Percentiles rank a stretch among this genome's conserved stretches.
phyloP scores from a whole-genome alignment of 2,797 vertebrate genomes.

The Sebastes vulpes region DNA sequence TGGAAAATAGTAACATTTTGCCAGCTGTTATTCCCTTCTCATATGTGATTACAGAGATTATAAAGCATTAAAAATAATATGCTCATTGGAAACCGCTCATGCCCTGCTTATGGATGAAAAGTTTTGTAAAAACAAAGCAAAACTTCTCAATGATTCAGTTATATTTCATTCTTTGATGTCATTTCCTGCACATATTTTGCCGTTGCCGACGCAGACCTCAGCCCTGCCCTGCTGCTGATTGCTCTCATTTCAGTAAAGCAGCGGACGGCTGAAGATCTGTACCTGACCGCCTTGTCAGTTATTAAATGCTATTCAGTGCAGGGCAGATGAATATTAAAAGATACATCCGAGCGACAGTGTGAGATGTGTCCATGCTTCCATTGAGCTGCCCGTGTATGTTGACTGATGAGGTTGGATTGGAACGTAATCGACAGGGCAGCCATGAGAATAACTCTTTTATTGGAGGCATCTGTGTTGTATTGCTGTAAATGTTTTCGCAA shows the following conservation, averaged over 20 bases:
- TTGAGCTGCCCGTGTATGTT: conserved; percentile 2
- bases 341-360: conserved; percentile 14
- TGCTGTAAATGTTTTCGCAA: conserved; percentile 20
- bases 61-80: conserved; percentile 24
- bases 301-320: conserved; percentile 46
- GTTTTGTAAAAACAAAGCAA: background rate
- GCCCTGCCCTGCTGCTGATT: conserved; percentile 22
- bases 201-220: background rate
- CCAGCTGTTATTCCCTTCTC: conserved; percentile 9
- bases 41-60: conserved; percentile 21
- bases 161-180: background rate
- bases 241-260: conserved; percentile 30
- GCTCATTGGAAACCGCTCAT: background rate
- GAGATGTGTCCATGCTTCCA: conserved; percentile 5
- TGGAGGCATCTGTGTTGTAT: conserved; percentile 35
- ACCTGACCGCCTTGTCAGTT: conserved; percentile 23
- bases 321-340: conserved; percentile 42
- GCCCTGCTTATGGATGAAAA: background rate
- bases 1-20: conserved; percentile 1
- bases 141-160: background rate
- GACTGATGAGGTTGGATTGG: conserved; percentile 29
- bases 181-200: conserved; percentile 21
- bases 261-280: conserved; percentile 21
- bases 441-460: conserved; percentile 36
- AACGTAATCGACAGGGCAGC: conserved; percentile 26